Conservation (phyloP, 2,113 vertebrate species). For the Megaceryle torquata region DNA sequence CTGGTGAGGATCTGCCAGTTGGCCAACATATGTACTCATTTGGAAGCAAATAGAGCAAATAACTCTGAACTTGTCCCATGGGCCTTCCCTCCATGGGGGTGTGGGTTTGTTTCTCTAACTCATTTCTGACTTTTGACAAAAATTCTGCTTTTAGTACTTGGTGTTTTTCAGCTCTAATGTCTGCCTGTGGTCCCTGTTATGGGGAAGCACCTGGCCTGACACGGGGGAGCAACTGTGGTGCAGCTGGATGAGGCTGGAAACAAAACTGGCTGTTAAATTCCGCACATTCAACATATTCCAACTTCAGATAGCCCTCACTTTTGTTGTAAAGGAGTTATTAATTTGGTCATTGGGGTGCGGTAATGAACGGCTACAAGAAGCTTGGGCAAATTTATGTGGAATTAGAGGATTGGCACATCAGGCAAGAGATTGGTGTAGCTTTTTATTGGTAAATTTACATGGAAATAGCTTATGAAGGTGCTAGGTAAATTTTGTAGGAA, state of each 20-base stretch:
- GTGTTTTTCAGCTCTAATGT: not conserved
- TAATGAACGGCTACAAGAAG: not conserved
- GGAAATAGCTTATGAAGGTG: not conserved
- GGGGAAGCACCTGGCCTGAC: not conserved
- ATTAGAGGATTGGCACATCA: not conserved
- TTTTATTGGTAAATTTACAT: not conserved
- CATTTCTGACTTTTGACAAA: not conserved
- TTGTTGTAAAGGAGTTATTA: not conserved
- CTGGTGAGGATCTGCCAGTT: not conserved
- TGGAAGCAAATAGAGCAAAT: not conserved
- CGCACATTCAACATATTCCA: not conserved
- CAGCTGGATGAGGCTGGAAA: not conserved
- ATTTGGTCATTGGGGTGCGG: not conserved
- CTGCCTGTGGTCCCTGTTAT: not conserved
- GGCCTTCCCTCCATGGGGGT: not conserved
- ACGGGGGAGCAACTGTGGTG: not conserved
- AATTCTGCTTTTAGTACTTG: not conserved
- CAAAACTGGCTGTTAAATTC: not conserved
- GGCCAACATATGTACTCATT: fast-evolving
- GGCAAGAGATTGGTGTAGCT: not conserved
- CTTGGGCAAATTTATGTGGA: slow-evolving; percentile 18
- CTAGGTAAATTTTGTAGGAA: not conserved
- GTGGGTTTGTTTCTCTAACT: not conserved
- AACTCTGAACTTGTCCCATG: not conserved
- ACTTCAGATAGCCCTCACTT: not conserved